phyloP scores from a whole-genome alignment of 2,888 invertebrate species.

The Melanchra persicariae region DNA sequence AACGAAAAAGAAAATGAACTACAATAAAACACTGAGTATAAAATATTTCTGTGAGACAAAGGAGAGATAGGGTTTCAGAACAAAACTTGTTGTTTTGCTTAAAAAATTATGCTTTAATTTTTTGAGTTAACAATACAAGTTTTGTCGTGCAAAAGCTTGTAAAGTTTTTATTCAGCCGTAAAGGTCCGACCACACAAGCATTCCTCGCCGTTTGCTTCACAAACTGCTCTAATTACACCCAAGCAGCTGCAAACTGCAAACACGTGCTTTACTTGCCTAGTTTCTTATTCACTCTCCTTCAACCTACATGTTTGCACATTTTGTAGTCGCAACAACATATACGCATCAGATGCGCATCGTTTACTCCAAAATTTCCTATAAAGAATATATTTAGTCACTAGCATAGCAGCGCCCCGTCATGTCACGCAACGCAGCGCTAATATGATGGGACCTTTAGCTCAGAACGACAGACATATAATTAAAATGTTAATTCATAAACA shows the following conservation, averaged over 20 bases:
- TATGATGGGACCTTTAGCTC: conserved; percentile 34
- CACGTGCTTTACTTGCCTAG: no score
- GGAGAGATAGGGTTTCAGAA: conserved; percentile 17
- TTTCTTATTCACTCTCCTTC: not conserved
- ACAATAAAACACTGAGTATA: conserved; percentile 20
- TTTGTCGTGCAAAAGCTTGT: conserved; percentile 24
- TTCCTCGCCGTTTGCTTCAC: not conserved
- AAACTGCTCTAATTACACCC: not conserved
- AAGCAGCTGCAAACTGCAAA: not conserved
- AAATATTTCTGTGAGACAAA: conserved; percentile 36
- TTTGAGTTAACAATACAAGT: conserved; percentile 19
- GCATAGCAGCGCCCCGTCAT: not conserved
- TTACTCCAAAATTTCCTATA: not conserved
- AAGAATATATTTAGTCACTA: conserved; percentile 34
- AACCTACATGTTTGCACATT: no score
- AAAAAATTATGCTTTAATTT: conserved; percentile 19
- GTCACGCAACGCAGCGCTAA: conserved; percentile 17
- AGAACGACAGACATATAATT: conserved; percentile 28
- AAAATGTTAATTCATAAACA: conserved; percentile 53
- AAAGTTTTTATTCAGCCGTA: conserved; percentile 5
- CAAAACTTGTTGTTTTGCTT: conserved; percentile 10
- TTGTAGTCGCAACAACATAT: not conserved
- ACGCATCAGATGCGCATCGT: not conserved
- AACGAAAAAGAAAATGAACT: conserved; percentile 18
- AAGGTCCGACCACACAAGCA: conserved; percentile 6